phyloP scores from a whole-genome alignment of 2,113 vertebrate species.

The Austrofundulus limnaeus region DNA sequence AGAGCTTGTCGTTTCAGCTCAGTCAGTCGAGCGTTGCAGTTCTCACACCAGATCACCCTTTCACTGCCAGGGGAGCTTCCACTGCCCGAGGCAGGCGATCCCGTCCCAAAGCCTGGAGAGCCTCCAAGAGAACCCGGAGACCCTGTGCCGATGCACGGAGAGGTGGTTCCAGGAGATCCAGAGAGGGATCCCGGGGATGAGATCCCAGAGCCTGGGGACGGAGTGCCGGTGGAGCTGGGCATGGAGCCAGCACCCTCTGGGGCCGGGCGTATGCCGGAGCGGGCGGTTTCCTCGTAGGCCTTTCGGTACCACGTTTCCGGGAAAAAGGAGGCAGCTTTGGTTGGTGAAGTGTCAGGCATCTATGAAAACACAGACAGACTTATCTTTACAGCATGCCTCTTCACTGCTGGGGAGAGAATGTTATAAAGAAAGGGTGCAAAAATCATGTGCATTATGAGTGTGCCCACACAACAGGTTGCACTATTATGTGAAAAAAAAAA shows the following conservation, averaged over 20 bases:
- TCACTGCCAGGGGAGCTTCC: conserved; percentile 95
- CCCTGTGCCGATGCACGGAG: conserved; percentile 90
- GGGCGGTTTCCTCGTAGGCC: conserved; percentile 89
- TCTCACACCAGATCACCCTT: conserved; percentile 93
- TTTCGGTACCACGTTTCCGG: conserved; percentile 96
- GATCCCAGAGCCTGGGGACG: conserved; percentile 93
- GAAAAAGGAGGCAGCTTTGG: conserved; percentile 88
- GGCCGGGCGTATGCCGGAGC: conserved; percentile 82
- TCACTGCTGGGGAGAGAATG: background rate
- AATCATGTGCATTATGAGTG: background rate
- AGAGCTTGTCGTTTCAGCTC: conserved; percentile 96
- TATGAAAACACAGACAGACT: conserved; percentile 49
- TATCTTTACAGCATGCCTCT: background rate
- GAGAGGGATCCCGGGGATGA: conserved; percentile 93
- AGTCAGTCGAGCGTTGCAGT: conserved; percentile 90
- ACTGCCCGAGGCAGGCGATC: conserved; percentile 89
- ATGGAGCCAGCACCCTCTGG: conserved; percentile 94
- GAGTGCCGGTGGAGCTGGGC: conserved; percentile 91
- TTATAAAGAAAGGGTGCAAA: background rate
- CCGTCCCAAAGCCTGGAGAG: conserved; percentile 92
- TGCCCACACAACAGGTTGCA: conserved; percentile 8
- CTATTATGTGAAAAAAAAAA: background rate
- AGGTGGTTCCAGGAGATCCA: conserved; percentile 89
- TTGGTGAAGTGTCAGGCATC: conserved; percentile 89
- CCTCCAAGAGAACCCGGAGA: conserved; percentile 93